These are phyloP conservation scores for Xiphias gladius DNA, from an alignment of 2,113 vertebrate genomes.

Conservation along the genomic window DNA sequence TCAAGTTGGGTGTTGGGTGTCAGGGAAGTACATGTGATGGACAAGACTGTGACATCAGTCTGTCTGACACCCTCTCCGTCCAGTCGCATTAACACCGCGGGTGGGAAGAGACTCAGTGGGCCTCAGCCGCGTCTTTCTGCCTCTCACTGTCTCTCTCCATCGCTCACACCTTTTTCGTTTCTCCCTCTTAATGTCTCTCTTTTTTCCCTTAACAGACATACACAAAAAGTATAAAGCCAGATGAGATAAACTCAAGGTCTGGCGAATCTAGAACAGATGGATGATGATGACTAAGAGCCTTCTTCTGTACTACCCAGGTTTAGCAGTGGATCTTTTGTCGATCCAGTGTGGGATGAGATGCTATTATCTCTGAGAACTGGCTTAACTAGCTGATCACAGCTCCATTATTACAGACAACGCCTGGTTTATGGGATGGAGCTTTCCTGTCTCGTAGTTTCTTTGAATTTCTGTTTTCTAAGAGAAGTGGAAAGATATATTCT, in stretches of 20 bases:
- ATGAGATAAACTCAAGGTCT: slow-evolving; percentile 10
- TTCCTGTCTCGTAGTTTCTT: background rate
- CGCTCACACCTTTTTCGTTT: slow-evolving; percentile 11
- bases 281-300: slow-evolving; percentile 37
- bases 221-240: background rate
- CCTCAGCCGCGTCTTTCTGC: slow-evolving; percentile 23
- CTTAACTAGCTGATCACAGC: slow-evolving; percentile 33
- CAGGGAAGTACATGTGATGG: slow-evolving; percentile 20
- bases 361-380: slow-evolving; percentile 28
- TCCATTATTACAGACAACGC: background rate
- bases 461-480: background rate
- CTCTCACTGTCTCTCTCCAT: slow-evolving; percentile 34
- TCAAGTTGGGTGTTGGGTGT: slow-evolving; percentile 12
- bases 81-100: slow-evolving; percentile 45
- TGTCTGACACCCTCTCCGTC: slow-evolving; percentile 49
- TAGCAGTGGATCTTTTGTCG: slow-evolving; percentile 33
- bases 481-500: background rate
- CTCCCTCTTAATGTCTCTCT: background rate
- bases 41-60: slow-evolving; percentile 33
- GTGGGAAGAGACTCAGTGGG: slow-evolving; percentile 21
- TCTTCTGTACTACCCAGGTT: slow-evolving; percentile 27
- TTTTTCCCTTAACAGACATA: background rate
- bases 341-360: slow-evolving; percentile 37
- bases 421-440: background rate
- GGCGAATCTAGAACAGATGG: slow-evolving; percentile 39